Percentiles rank a stretch among this genome's conserved stretches.
These are phyloP conservation scores for Germaria angustata DNA, from an alignment of 2,888 invertebrate genomes.

Conservation along the genomic window DNA sequence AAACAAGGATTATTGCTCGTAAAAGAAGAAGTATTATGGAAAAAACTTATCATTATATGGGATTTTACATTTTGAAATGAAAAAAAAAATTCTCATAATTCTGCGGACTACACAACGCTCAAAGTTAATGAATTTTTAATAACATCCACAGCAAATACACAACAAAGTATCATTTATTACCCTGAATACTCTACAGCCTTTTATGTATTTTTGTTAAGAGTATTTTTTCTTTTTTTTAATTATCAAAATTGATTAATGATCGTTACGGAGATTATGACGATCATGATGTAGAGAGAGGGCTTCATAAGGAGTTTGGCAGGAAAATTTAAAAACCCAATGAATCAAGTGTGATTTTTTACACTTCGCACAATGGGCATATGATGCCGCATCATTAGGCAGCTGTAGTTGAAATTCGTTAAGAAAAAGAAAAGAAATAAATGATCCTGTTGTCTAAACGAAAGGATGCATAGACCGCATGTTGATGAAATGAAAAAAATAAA, in stretches of 20 bases:
- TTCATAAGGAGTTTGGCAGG: background rate
- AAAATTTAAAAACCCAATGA: constrained; percentile 12
- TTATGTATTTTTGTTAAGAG: background rate
- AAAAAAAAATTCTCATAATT: constrained; percentile 12
- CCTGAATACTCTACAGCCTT: constrained; percentile 16
- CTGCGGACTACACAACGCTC: background rate
- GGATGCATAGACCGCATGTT: constrained; percentile 45
- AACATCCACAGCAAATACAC: constrained; percentile 36
- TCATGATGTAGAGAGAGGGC: background rate
- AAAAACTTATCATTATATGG: constrained; percentile 15
- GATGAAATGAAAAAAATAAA: background rate
- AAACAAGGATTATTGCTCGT: constrained; percentile 14
- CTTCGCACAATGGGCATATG: constrained; percentile 19
- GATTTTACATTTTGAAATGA: constrained; percentile 4
- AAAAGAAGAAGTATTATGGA: constrained; percentile 2
- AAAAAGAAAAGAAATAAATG: background rate
- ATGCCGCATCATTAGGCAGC: constrained; percentile 55
- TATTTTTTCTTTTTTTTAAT: constrained; percentile 20
- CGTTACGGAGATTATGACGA: constrained; percentile 33
- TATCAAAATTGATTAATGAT: constrained; percentile 64
- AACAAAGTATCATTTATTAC: constrained; percentile 63
- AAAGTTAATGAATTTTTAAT: constrained; percentile 60
- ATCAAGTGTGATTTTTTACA: constrained; percentile 66
- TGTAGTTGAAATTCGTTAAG: constrained; percentile 19
- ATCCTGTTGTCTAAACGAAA: constrained; percentile 39